A percentile compares a stretch with the other conserved stretches of the same genome.
Evolutionary conservation across 2,113 vertebrate genomes (phyloP).

Genomic region (Lepus europaeus): DNA sequence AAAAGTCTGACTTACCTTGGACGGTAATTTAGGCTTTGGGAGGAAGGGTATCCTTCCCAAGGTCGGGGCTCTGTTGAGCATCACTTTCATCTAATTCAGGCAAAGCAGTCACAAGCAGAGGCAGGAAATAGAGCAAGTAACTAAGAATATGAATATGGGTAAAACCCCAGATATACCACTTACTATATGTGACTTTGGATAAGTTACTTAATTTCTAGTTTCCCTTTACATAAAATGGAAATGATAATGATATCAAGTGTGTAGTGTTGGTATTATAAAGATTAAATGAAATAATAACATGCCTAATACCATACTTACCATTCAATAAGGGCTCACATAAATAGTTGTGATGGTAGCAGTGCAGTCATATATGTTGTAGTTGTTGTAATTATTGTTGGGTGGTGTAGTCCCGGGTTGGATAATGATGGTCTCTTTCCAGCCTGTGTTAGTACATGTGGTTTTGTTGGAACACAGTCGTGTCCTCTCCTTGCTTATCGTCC

Average conservation of each 20-base stretch:
- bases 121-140: background rate
- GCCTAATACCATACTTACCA: background rate
- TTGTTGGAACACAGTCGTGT: background rate
- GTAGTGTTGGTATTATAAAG: background rate
- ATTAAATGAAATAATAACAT: slow-evolving; percentile 18
- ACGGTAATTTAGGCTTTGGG: background rate
- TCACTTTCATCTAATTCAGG: background rate
- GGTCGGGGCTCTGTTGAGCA: background rate
- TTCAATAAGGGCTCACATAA: background rate
- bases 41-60: background rate
- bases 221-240: background rate
- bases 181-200: background rate
- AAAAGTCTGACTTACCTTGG: background rate
- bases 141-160: background rate
- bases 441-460: slow-evolving; percentile 19
- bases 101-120: background rate
- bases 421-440: background rate
- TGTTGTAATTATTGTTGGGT: background rate
- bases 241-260: background rate
- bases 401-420: background rate
- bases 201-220: slow-evolving; percentile 6
- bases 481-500: background rate
- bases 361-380: background rate
- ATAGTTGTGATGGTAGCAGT: background rate
- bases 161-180: background rate